Percentiles rank a stretch among this genome's conserved stretches.
phyloP scores from a whole-genome alignment of 2,797 vertebrate genomes.

The Diglossa cyanea region DNA sequence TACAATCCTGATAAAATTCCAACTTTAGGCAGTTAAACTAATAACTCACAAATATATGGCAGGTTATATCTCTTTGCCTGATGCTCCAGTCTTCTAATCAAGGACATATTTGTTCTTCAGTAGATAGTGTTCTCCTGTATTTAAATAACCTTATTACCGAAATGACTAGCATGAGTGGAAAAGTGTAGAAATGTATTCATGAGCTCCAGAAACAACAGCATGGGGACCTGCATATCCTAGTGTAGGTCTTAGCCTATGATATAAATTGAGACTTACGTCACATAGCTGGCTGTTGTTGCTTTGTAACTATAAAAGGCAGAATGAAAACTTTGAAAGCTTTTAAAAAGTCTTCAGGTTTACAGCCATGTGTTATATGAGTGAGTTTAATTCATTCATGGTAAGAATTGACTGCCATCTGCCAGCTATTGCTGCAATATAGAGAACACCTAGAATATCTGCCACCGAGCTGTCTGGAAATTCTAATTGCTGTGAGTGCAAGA shows the following conservation, averaged over 20 bases:
- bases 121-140: not conserved
- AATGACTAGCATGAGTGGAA: not conserved
- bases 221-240: not conserved
- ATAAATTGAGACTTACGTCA: not conserved
- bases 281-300: not conserved
- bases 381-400: not conserved
- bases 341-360: not conserved
- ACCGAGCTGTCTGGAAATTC: slow-evolving; percentile 37
- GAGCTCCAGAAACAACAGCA: not conserved
- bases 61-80: not conserved
- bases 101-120: not conserved
- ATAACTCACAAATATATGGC: not conserved
- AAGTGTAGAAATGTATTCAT: not conserved
- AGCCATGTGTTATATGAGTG: not conserved
- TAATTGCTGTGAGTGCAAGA: slow-evolving; percentile 3
- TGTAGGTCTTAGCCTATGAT: not conserved
- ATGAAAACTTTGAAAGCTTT: not conserved
- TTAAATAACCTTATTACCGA: not conserved
- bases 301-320: not conserved
- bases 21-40: not conserved
- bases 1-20: not conserved
- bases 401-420: slow-evolving; percentile 11
- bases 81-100: not conserved
- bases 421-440: not conserved
- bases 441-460: not conserved